A percentile compares a stretch with the other conserved stretches of the same genome.
phyloP scores from a whole-genome alignment of 2,113 vertebrate genomes.

The Trichechus manatus region DNA sequence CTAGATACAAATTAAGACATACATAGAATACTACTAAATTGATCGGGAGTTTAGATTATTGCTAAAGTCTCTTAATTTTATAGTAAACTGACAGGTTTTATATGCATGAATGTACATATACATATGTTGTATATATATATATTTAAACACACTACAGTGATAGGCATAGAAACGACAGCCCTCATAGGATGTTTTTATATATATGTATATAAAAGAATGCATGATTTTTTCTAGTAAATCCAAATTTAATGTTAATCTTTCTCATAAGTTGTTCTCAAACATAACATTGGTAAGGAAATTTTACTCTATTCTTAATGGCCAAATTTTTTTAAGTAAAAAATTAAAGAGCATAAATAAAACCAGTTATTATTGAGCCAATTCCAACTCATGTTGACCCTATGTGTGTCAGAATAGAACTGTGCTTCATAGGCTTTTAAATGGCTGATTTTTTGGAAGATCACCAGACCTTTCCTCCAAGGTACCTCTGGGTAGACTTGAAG shows the following conservation, averaged over 20 bases:
- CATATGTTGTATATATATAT: neutral
- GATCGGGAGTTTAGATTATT: neutral
- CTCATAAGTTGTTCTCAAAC: conserved; percentile 28
- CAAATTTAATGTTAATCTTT: neutral
- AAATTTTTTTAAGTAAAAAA: conserved; percentile 33
- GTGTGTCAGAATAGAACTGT: neutral
- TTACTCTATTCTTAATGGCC: neutral
- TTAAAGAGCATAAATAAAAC: neutral
- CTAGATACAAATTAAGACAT: conserved; percentile 2
- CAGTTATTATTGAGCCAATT: neutral
- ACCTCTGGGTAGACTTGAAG: neutral
- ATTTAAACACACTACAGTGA: neutral
- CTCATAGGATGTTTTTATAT: neutral
- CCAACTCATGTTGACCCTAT: neutral
- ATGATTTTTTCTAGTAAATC: neutral
- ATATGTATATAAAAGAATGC: neutral
- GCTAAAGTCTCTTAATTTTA: conserved; percentile 3
- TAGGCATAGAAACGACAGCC: neutral
- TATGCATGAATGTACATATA: neutral
- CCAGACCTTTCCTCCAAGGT: neutral
- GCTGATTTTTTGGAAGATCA: too few species aligned
- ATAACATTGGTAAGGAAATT: neutral
- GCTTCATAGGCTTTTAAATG: neutral
- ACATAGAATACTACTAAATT: neutral
- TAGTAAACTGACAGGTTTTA: neutral